phyloP scores from a whole-genome alignment of 2,888 invertebrate genomes.

The Asteroscopus sphinx region DNA sequence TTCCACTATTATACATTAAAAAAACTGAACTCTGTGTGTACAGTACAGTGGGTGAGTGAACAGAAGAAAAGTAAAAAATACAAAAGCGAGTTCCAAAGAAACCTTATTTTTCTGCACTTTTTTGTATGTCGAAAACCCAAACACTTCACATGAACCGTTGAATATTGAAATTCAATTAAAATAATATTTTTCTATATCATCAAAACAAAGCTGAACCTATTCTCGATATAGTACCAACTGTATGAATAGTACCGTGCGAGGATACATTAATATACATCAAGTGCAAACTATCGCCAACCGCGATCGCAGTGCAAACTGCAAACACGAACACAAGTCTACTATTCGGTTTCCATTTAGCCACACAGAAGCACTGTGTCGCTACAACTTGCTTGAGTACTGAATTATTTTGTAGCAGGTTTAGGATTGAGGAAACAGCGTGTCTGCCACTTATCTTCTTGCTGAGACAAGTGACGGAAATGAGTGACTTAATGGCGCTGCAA shows the following conservation, averaged over 20 bases:
- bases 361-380: slow-evolving; percentile 26
- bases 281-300: slow-evolving; percentile 71
- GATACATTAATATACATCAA: slow-evolving; percentile 78
- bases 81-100: no score
- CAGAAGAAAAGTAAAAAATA: no score
- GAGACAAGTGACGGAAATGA: slow-evolving; percentile 53
- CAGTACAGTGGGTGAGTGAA: no score
- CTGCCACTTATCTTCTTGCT: slow-evolving; percentile 51
- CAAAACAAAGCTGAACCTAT: slow-evolving; percentile 42
- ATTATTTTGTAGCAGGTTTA: slow-evolving; percentile 54
- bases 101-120: no score
- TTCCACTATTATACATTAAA: no score
- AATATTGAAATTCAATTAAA: slow-evolving; percentile 47
- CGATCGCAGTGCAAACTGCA: slow-evolving; percentile 61
- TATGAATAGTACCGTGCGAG: slow-evolving; percentile 55
- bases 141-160: slow-evolving; percentile 17
- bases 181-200: slow-evolving; percentile 40
- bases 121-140: slow-evolving; percentile 14
- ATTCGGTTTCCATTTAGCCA: slow-evolving; percentile 53
- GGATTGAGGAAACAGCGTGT: slow-evolving; percentile 57
- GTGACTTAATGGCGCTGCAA: slow-evolving; percentile 45
- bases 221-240: slow-evolving; percentile 52
- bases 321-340: slow-evolving; percentile 61
- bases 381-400: slow-evolving; percentile 32
- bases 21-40: no score